Evolutionary conservation across 2,113 vertebrate genomes (phyloP).

Genomic region (Coryphaenoides rupestris): DNA sequence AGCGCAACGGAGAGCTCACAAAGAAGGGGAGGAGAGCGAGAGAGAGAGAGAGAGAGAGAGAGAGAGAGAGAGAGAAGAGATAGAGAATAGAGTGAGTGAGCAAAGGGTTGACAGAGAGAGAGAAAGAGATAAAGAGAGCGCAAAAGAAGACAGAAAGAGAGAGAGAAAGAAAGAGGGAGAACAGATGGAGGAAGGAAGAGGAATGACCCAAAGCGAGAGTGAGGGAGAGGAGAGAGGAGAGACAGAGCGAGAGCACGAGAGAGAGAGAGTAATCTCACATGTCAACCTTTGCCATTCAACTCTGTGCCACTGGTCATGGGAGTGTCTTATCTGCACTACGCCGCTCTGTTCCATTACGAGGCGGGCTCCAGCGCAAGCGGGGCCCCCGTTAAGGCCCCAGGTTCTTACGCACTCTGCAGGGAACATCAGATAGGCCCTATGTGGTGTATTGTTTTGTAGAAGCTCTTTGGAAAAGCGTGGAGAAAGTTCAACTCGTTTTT

Average conservation of each 20-base stretch:
- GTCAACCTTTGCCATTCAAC: slow-evolving; percentile 6
- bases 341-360: background rate
- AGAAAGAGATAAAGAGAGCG: background rate
- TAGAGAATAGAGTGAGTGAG: background rate
- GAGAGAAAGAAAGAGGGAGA: background rate
- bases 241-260: background rate
- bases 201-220: background rate
- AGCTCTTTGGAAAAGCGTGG: too few species aligned
- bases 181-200: background rate
- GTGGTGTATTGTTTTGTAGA: too few species aligned
- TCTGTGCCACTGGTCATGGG: slow-evolving; percentile 8
- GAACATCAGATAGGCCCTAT: background rate
- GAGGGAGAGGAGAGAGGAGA: background rate
- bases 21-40: background rate
- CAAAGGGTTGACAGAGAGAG: background rate
- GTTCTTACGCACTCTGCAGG: background rate
- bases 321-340: background rate
- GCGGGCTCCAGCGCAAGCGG: background rate
- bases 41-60: background rate
- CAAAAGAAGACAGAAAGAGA: background rate
- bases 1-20: slow-evolving; percentile 8
- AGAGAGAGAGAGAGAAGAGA: slow-evolving; percentile 3
- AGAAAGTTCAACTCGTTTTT: too few species aligned
- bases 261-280: slow-evolving; percentile 4
- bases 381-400: background rate